Conservation (phyloP, 2,888 invertebrate genomes). For the Gerris lacustris region DNA sequence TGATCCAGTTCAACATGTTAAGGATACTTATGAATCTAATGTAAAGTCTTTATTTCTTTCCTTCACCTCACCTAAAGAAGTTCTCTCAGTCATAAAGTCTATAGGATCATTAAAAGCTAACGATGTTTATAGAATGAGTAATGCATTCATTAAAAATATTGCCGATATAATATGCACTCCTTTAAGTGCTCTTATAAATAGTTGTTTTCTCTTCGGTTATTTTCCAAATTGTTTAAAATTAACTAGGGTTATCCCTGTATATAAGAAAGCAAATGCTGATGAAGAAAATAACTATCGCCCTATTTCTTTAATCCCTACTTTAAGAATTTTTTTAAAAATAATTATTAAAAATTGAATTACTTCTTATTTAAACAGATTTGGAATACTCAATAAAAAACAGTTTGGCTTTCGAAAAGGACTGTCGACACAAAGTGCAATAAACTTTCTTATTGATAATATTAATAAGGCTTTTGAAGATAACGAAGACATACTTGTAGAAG, state of each 20-base stretch:
- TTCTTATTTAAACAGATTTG: too few species aligned
- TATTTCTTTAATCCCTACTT: background rate
- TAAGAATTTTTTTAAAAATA: too few species aligned
- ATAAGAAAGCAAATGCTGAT: background rate
- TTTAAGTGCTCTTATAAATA: background rate
- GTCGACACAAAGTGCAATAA: background rate
- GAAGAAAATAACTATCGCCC: background rate
- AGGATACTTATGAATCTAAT: background rate
- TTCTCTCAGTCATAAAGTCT: background rate
- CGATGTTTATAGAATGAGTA: background rate
- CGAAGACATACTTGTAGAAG: background rate
- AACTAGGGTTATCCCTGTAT: background rate
- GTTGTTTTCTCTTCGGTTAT: background rate
- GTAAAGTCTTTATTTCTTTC: background rate
- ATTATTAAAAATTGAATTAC: too few species aligned
- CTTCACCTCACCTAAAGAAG: background rate
- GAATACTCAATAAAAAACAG: too few species aligned
- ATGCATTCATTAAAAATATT: background rate
- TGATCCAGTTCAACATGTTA: background rate
- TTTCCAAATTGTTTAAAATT: background rate
- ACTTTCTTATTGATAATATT: background rate
- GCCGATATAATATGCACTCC: background rate
- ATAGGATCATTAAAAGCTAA: background rate
- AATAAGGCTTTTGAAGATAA: background rate
- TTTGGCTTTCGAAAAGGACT: background rate